Conservation (phyloP, 2,113 vertebrate species). For the Rutilus rutilus region DNA sequence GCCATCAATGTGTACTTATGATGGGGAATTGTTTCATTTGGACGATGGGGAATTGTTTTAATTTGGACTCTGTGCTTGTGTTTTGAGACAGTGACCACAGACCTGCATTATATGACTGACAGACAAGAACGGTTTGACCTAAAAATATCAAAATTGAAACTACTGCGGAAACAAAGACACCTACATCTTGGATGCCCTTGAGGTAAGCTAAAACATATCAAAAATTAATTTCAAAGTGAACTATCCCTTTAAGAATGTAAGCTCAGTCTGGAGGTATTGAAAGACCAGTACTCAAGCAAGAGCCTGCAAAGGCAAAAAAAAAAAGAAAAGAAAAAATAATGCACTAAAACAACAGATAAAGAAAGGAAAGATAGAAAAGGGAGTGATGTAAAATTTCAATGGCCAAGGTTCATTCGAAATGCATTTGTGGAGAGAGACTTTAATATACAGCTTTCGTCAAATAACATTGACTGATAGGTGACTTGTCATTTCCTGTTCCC, state of each 20-base stretch:
- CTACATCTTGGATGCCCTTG: no score
- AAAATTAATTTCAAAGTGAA: no score
- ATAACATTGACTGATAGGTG: constrained; percentile 7
- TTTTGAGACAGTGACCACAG: no score
- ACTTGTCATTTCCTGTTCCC: constrained; percentile 32
- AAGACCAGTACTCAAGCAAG: background rate
- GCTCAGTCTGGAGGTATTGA: background rate
- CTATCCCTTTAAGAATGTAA: constrained; percentile 6
- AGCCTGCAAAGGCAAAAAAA: background rate
- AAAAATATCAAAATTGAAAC: no score
- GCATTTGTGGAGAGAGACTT: constrained; percentile 9
- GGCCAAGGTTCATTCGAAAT: background rate
- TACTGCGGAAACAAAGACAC: no score
- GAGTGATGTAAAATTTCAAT: background rate
- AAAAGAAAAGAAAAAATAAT: background rate
- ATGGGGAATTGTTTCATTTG: no score
- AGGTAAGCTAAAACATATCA: no score
- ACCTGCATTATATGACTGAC: no score
- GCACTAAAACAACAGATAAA: background rate
- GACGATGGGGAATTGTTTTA: no score
- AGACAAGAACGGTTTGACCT: no score
- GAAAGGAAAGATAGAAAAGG: background rate
- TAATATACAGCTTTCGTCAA: background rate
- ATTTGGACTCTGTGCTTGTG: no score
- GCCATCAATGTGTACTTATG: no score